A percentile compares a stretch with the other conserved stretches of the same genome.
Evolutionary conservation across 1,140 invertebrate genomes (phyloP).

Genomic region (Papilio glaucus): DNA sequence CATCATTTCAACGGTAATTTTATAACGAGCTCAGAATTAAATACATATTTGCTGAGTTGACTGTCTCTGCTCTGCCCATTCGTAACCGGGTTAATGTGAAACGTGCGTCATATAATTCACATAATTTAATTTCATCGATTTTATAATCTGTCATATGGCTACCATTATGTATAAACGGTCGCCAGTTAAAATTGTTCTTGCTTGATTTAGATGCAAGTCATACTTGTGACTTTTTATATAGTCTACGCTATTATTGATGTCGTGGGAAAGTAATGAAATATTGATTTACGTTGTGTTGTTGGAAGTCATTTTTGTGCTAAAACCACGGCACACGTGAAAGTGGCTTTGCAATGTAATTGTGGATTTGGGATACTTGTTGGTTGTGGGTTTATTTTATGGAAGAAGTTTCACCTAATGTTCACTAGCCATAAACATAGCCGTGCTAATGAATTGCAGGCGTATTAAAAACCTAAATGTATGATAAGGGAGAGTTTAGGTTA

Average conservation of each 20-base stretch:
- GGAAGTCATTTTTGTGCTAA: background rate
- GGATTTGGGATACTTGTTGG: background rate
- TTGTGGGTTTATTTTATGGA: background rate
- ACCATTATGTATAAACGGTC: background rate
- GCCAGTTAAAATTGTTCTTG: conserved; percentile 4
- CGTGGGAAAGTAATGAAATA: conserved; percentile 52
- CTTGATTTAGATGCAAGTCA: conserved; percentile 19
- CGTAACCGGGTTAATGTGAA: conserved; percentile 17
- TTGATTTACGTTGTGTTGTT: conserved; percentile 41
- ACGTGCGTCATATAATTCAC: conserved; percentile 1
- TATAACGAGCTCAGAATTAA: background rate
- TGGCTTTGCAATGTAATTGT: background rate
- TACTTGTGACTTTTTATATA: conserved; percentile 40
- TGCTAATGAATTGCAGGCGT: too few relatives aligned
- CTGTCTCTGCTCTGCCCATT: conserved; percentile 8
- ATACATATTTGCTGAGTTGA: conserved; percentile 12
- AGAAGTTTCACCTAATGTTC: too few relatives aligned
- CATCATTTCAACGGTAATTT: background rate
- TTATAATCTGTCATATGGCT: background rate
- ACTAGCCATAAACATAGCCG: too few relatives aligned
- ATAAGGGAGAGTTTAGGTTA: background rate
- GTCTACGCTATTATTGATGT: conserved; percentile 49
- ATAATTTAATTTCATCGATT: conserved; percentile 12
- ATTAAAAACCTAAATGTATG: background rate
- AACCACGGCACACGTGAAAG: background rate